Conservation (phyloP, 2,113 vertebrate genomes). For the Antechinus stuartii region DNA sequence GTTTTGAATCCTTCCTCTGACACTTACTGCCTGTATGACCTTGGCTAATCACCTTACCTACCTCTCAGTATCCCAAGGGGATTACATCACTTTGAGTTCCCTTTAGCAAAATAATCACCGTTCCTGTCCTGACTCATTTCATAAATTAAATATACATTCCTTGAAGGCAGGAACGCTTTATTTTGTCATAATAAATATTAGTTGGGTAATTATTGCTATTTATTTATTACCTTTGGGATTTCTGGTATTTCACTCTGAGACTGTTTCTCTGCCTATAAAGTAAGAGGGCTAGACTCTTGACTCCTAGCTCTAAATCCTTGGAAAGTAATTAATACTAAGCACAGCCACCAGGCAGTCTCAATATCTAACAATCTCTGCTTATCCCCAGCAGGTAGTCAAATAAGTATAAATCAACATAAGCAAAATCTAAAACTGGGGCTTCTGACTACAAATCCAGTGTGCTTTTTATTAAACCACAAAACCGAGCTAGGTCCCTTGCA, state of each 20-base stretch:
- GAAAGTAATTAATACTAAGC: neutral
- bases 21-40: neutral
- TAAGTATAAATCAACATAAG: neutral
- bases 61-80: neutral
- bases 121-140: neutral
- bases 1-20: neutral
- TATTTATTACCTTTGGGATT: neutral
- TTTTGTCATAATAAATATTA: neutral
- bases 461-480: neutral
- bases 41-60: neutral
- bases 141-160: neutral
- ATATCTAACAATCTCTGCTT: neutral
- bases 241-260: too few relatives aligned
- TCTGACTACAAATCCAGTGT: neutral
- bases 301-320: neutral
- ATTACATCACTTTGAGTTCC: neutral
- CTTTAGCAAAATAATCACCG: neutral
- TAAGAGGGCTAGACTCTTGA: neutral
- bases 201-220: neutral
- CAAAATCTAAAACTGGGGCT: neutral
- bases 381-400: neutral
- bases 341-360: neutral
- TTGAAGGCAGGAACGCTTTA: neutral
- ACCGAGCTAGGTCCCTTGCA: neutral
- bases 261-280: neutral